A percentile compares a stretch with the other conserved stretches of the same genome.
Conservation (phyloP, 2,797 vertebrate genomes). For the Tokudaia tokunoshimensis region DNA sequence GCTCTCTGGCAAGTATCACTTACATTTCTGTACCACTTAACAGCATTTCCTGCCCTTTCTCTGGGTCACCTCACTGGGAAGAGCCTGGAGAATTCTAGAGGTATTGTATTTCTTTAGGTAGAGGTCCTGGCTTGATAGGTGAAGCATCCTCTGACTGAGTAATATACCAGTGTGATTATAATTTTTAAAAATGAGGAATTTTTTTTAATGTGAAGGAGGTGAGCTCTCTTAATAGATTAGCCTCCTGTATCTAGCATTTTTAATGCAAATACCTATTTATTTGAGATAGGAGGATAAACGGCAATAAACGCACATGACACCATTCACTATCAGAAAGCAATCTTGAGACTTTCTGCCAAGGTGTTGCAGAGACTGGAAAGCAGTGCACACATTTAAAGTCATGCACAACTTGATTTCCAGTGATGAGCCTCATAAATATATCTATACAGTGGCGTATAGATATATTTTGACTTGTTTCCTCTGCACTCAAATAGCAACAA, state of each 20-base stretch:
- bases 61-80: not conserved
- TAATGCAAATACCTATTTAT: constrained; percentile 53
- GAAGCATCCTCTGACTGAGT: constrained; percentile 32
- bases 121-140: constrained; percentile 32
- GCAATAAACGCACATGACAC: not conserved
- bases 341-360: not conserved
- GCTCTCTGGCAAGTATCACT: not conserved
- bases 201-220: no score
- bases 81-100: constrained; percentile 15
- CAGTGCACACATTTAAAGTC: not conserved
- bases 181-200: constrained; percentile 19
- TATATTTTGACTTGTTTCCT: not conserved
- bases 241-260: not conserved
- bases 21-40: not conserved
- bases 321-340: not conserved
- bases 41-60: not conserved
- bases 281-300: constrained; percentile 31
- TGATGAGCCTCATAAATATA: not conserved
- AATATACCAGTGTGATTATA: not conserved
- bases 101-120: not conserved
- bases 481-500: not conserved
- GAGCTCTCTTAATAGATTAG: constrained; percentile 42
- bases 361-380: not conserved
- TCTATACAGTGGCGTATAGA: not conserved
- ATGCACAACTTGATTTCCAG: not conserved